A percentile compares a stretch with the other conserved stretches of the same genome.
Evolutionary conservation across 2,113 vertebrate species (phyloP).

Genomic region (Sprattus sprattus): DNA sequence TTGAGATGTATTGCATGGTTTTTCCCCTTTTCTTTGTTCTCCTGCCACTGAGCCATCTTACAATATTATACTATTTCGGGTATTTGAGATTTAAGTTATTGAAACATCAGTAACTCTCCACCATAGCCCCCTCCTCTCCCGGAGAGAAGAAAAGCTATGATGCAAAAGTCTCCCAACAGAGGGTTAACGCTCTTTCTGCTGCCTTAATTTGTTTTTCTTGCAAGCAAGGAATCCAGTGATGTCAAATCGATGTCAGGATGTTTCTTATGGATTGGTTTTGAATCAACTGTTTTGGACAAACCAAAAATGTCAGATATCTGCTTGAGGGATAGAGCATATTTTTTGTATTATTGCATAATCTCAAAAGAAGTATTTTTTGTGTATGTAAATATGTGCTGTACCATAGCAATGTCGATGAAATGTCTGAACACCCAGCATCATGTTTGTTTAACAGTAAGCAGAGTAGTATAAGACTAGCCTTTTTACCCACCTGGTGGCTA

Average conservation of each 20-base stretch:
- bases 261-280: conserved; percentile 32
- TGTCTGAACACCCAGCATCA: neutral
- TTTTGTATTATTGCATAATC: conserved; percentile 47
- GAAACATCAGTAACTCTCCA: conserved; percentile 36
- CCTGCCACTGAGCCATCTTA: conserved; percentile 66
- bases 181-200: conserved; percentile 45
- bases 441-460: neutral
- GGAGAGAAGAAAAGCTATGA: conserved; percentile 27
- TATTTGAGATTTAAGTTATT: conserved; percentile 36
- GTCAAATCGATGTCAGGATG: conserved; percentile 42
- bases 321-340: conserved; percentile 46
- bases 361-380: conserved; percentile 39
- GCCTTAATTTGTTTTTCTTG: conserved; percentile 60
- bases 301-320: conserved; percentile 51
- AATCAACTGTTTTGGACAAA: conserved; percentile 39
- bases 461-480: neutral
- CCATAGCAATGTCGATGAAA: conserved; percentile 30
- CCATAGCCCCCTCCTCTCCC: conserved; percentile 23
- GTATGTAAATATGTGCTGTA: conserved; percentile 49
- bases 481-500: neutral
- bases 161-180: conserved; percentile 42
- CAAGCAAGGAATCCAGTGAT: conserved; percentile 43
- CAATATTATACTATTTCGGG: conserved; percentile 54
- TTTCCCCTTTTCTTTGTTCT: conserved; percentile 28
- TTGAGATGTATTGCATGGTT: conserved; percentile 47